phyloP scores from a whole-genome alignment of 1,140 invertebrate species.

The Bombus impatiens region DNA sequence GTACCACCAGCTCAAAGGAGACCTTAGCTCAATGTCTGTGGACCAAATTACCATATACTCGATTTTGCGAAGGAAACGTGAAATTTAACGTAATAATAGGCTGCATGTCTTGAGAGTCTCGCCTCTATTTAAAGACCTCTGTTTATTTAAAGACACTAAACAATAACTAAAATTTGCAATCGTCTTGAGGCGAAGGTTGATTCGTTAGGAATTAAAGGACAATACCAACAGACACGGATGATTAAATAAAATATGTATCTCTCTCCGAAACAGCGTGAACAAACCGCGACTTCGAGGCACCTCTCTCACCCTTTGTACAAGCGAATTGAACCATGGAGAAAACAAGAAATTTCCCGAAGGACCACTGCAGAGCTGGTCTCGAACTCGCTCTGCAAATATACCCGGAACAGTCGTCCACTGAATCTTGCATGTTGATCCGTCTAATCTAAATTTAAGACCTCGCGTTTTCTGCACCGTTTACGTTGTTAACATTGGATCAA shows the following conservation, averaged over 20 bases:
- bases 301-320: background rate
- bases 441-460: conserved; percentile 42
- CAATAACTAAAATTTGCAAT: background rate
- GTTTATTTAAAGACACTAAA: background rate
- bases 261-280: conserved; percentile 29
- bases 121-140: too few relatives aligned
- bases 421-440: conserved; percentile 57
- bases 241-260: conserved; percentile 63
- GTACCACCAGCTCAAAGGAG: conserved; percentile 36
- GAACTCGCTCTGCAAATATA: conserved; percentile 37
- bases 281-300: conserved; percentile 6
- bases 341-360: conserved; percentile 65
- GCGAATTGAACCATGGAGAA: conserved; percentile 56
- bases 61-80: conserved; percentile 33
- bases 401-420: conserved; percentile 41
- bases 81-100: conserved; percentile 44
- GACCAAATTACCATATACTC: conserved; percentile 55
- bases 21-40: conserved; percentile 5
- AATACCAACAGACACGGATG: background rate
- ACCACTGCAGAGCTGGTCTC: conserved; percentile 38
- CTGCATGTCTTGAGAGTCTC: background rate
- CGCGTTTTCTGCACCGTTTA: conserved; percentile 25
- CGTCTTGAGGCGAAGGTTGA: background rate
- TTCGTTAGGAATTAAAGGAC: conserved; percentile 2
- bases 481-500: background rate